These are phyloP conservation scores for Deilephila porcellus DNA, from an alignment of 2,888 invertebrate species.

Conservation along the genomic window DNA sequence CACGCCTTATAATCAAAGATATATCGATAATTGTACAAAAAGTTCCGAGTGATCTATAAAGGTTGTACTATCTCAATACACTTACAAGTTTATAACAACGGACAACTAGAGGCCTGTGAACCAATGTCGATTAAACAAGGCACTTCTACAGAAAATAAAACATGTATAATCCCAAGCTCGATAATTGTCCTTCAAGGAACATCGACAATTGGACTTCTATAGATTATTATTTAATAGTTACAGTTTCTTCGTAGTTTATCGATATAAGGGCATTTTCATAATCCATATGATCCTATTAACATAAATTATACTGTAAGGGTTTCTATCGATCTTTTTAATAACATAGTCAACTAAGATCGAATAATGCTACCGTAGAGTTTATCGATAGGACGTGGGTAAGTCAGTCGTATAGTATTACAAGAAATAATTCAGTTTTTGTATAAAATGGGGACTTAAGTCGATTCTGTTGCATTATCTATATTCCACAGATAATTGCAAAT, in stretches of 20 bases:
- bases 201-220: not conserved
- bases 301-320: not conserved
- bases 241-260: not conserved
- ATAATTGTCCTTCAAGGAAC: not conserved
- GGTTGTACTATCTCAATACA: conserved; percentile 42
- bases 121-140: not conserved
- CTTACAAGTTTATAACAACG: conserved; percentile 17
- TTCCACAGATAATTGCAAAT: not conserved
- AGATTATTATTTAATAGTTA: not conserved
- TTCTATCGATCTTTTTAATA: not conserved
- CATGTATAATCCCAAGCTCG: not conserved
- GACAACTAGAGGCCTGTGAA: not conserved
- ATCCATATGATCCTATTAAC: not conserved
- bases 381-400: not conserved
- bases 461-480: not conserved
- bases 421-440: not conserved
- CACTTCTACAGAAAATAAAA: not conserved
- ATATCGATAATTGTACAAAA: conserved; percentile 44
- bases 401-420: not conserved
- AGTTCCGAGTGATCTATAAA: conserved; percentile 37
- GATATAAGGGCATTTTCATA: not conserved
- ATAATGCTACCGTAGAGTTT: not conserved
- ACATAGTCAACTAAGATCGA: not conserved
- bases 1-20: conserved; percentile 21
- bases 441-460: not conserved